phyloP scores from a whole-genome alignment of 1,140 invertebrate genomes.

The Megathymus violae region DNA sequence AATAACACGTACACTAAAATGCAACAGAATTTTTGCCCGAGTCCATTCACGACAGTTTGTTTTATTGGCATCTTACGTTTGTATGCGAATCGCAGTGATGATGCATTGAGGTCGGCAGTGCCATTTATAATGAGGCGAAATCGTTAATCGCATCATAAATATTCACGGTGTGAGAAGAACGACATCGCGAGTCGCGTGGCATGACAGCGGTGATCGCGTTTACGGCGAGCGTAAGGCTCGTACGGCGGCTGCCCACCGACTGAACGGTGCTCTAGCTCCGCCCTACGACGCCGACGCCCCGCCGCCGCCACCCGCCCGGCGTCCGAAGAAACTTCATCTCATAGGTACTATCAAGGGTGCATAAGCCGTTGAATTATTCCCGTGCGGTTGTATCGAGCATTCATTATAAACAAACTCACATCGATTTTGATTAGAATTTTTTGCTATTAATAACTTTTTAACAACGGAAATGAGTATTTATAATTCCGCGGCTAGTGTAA shows the following conservation, averaged over 20 bases:
- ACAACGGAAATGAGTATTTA: too few species aligned
- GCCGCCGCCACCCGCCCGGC: constrained; percentile 64
- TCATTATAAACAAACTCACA: constrained; percentile 68
- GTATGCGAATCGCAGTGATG: constrained; percentile 55
- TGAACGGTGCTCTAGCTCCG: constrained; percentile 72
- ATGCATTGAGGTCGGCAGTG: constrained; percentile 67
- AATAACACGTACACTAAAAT: constrained; percentile 79
- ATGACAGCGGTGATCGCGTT: constrained; percentile 49
- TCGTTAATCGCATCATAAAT: constrained; percentile 76
- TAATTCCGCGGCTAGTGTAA: too few species aligned
- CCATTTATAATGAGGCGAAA: constrained; percentile 74
- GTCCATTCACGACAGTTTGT: constrained; percentile 72
- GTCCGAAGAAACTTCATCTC: constrained; percentile 78
- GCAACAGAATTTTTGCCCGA: constrained; percentile 70
- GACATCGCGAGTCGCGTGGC: constrained; percentile 77
- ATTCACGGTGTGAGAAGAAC: constrained; percentile 62
- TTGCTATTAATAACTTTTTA: too few species aligned
- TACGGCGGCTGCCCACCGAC: constrained; percentile 76
- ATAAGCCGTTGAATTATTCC: constrained; percentile 72
- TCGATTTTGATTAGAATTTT: too few species aligned
- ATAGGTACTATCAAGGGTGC: constrained; percentile 75
- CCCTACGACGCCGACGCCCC: constrained; percentile 65
- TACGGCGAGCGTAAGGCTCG: constrained; percentile 48
- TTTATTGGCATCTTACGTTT: constrained; percentile 79
- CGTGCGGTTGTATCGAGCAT: constrained; percentile 60